These are phyloP conservation scores for Oxyscelio sp. DNA, from an alignment of 2,888 invertebrate species.

Conservation along the genomic window DNA sequence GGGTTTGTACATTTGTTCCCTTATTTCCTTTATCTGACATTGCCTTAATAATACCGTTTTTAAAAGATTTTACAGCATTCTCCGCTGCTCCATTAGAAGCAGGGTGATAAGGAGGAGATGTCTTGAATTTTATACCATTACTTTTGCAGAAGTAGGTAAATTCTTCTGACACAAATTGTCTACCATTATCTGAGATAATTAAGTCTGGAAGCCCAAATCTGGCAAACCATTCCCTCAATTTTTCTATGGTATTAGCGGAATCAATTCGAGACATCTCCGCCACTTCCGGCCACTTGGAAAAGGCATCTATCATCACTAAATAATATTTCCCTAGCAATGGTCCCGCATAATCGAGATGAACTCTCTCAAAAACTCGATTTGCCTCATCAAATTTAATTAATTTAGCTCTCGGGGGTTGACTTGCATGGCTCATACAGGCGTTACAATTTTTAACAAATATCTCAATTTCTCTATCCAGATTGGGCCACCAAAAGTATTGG, in stretches of 20 bases:
- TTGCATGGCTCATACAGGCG: constrained; percentile 61
- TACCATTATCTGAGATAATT: constrained; percentile 74
- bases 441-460: constrained; percentile 50
- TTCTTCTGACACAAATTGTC: too few species aligned
- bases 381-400: constrained; percentile 70
- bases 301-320: too few species aligned
- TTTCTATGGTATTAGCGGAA: constrained; percentile 47
- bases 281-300: constrained; percentile 77
- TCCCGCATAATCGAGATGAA: constrained; percentile 75
- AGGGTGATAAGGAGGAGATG: too few species aligned
- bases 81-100: too few species aligned
- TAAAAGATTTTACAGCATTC: too few species aligned
- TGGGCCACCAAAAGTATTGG: constrained; percentile 79
- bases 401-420: constrained; percentile 64
- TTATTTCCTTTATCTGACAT: too few species aligned
- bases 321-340: constrained; percentile 69
- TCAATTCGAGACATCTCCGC: constrained; percentile 63
- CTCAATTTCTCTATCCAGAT: constrained; percentile 76
- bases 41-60: too few species aligned
- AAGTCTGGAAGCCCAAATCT: constrained; percentile 64
- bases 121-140: too few species aligned
- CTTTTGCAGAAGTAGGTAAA: too few species aligned
- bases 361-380: constrained; percentile 64
- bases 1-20: too few species aligned
- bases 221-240: constrained; percentile 69